These are phyloP conservation scores for Lutraria lutraria DNA, from an alignment of 2,888 invertebrate genomes.

Conservation along the genomic window DNA sequence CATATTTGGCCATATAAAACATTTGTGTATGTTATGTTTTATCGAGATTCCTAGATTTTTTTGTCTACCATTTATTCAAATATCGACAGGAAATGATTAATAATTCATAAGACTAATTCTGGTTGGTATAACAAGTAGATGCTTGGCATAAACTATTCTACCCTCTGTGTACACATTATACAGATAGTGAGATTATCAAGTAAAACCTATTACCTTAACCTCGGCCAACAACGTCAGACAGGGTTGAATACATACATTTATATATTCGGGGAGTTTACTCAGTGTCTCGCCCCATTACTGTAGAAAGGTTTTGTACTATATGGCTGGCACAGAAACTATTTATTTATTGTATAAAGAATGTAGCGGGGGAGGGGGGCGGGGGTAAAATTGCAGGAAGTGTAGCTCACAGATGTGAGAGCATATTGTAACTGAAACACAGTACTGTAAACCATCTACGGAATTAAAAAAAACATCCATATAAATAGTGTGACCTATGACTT, in stretches of 20 bases:
- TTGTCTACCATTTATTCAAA: constrained; percentile 1
- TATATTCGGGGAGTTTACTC: background rate
- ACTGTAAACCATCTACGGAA: background rate
- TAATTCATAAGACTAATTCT: background rate
- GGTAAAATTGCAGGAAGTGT: background rate
- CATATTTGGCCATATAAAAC: background rate
- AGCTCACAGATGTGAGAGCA: background rate
- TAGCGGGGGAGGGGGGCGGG: too few relatives aligned
- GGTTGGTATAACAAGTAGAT: background rate
- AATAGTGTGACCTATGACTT: too few relatives aligned
- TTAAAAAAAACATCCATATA: too few relatives aligned
- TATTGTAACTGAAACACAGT: background rate
- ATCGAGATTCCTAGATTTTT: background rate
- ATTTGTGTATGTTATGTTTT: background rate
- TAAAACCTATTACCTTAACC: background rate
- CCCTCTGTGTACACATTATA: background rate
- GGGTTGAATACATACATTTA: background rate
- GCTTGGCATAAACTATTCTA: background rate
- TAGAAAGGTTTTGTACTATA: constrained; percentile 21
- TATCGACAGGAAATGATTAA: background rate
- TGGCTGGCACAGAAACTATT: background rate
- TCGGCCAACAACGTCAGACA: background rate
- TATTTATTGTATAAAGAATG: background rate
- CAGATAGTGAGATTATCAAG: background rate
- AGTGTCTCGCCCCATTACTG: constrained; percentile 27